Evolutionary conservation across 2,113 vertebrate genomes (phyloP), one percentile per base, ranked within the genome.

Genomic region (Tenrec ecaudatus): DNA sequence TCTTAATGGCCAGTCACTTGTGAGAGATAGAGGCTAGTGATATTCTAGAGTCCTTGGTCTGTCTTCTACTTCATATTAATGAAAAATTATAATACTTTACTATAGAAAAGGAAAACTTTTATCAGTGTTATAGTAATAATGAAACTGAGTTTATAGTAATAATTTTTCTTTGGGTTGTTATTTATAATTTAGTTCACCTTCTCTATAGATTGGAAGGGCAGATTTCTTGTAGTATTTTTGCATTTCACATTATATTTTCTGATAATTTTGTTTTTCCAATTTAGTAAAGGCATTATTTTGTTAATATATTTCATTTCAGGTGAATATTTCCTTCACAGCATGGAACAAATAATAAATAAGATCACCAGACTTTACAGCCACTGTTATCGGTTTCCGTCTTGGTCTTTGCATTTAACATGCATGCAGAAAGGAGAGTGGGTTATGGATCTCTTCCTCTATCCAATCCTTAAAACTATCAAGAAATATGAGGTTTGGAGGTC

Each of bases 131-230:
- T 58, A 14, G 6, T 82, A 75, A 84, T 19, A 64, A 89, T 69
- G 33, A 78, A 91, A 83, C 57, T 75, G 4, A 75, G 1, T 89
- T 91, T 93, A 22, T 78, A 58, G 66, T 68, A 68, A 31, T 14
- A 7, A 19, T 81, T 81, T 33, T 92, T 93, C 0, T 43, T 87
- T 53, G 86, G 95, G 20, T 94, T 95, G 1, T 36, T 94, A 91
- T 92, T 84, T 89, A 40, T 69, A 62, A 25, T 88, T 96, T 82
- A 75, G 80, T 27, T 83, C 81, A 33, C 10, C 62, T 77, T 71
- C 60, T 7, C 29, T 5, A 1, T 19, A 79, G 78, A 33, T 53
- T 53, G 47, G 47, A 53, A 53, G 47, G 47, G 11, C 47, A 53
- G 47, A 53, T 53, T 53, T 53, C 47, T 53, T 53, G 47, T 53